A percentile compares a stretch with the other conserved stretches of the same genome.
Conservation (phyloP, 2,113 vertebrate species). For the Bufo gargarizans region DNA sequence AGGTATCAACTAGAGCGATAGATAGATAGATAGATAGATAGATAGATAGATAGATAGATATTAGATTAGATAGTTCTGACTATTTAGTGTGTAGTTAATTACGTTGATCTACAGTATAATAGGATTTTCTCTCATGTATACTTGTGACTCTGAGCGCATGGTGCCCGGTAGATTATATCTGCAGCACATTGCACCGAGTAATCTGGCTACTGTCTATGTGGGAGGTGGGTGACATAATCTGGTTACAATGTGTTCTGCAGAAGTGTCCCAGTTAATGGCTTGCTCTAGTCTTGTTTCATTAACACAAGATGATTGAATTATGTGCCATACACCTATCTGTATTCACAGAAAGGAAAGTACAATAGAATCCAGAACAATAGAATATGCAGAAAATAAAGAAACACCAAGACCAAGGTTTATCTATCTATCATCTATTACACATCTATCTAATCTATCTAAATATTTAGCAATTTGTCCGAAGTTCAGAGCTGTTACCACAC, state of each 20-base stretch:
- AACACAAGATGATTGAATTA: not conserved
- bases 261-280: not conserved
- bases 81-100: too few relatives aligned
- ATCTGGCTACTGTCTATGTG: not conserved
- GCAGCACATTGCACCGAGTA: not conserved
- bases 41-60: not conserved
- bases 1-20: not conserved
- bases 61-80: not conserved
- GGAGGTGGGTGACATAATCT: not conserved
- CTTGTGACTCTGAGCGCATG: too few relatives aligned
- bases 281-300: slow-evolving; percentile 9
- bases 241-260: not conserved
- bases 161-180: not conserved
- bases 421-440: not conserved
- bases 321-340: not conserved
- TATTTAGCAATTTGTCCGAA: too few relatives aligned
- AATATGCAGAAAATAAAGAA: not conserved
- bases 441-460: too few relatives aligned
- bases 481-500: too few relatives aligned
- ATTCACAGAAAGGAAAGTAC: not conserved
- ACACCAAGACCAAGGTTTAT: not conserved
- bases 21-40: not conserved
- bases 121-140: too few relatives aligned
- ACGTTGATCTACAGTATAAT: too few relatives aligned
- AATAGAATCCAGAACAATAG: too few relatives aligned